phyloP scores from a whole-genome alignment of 2,797 vertebrate genomes.

The Paratrypauchen microcephalus region DNA sequence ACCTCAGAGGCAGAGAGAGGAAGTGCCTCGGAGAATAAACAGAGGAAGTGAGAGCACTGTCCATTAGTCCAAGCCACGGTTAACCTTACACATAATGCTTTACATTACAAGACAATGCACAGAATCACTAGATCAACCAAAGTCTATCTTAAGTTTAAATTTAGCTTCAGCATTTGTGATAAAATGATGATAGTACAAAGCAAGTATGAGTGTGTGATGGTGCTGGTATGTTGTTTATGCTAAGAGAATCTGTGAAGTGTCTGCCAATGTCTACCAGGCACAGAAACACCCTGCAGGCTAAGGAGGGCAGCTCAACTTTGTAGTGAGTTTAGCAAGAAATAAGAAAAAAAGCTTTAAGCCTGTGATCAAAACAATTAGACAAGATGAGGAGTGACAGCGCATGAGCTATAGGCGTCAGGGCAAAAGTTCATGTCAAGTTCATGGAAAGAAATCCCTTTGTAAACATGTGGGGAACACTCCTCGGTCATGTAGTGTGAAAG shows the following conservation, averaged over 20 bases:
- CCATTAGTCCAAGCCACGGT: slow-evolving; percentile 4
- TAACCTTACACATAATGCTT: slow-evolving; percentile 2
- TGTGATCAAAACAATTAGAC: slow-evolving; percentile 13
- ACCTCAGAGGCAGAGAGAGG: slow-evolving; percentile 5
- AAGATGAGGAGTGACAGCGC: not conserved
- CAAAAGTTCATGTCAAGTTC: slow-evolving; percentile 6
- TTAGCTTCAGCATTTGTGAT: not conserved
- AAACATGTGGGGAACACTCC: not conserved
- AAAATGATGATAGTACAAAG: slow-evolving; percentile 1
- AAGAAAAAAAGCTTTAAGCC: not conserved
- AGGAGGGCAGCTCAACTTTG: slow-evolving; percentile 11
- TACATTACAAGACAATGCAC: not conserved
- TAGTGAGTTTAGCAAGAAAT: not conserved
- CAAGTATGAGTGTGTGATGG: not conserved
- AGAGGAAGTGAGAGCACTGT: slow-evolving; percentile 11
- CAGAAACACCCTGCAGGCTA: slow-evolving; percentile 8
- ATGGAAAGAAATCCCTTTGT: slow-evolving; percentile 13
- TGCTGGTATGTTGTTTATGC: slow-evolving; percentile 16
- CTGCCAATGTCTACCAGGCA: slow-evolving; percentile 17
- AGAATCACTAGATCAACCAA: not conserved
- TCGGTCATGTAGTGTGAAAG: not conserved
- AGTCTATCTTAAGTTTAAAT: too few species aligned
- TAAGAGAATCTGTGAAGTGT: slow-evolving; percentile 13
- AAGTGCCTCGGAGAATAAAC: slow-evolving; percentile 7
- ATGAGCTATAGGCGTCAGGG: slow-evolving; percentile 10